Conservation (phyloP, 2,888 invertebrate species). For the Hemicrepidius hirtus region DNA sequence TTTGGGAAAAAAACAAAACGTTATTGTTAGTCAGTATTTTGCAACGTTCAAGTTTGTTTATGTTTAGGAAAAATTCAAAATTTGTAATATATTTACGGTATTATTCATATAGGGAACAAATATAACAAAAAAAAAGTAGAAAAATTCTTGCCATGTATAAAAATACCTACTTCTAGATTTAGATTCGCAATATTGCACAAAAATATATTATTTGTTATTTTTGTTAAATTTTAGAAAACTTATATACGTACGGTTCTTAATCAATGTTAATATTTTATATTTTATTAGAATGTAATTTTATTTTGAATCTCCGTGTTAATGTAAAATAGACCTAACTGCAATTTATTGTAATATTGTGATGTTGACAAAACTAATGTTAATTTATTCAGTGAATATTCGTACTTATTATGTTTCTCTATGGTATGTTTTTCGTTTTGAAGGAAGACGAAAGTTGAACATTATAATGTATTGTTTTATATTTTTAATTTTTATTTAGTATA, state of each 20-base stretch:
- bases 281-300: slow-evolving; percentile 48
- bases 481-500: slow-evolving; percentile 14
- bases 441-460: slow-evolving; percentile 17
- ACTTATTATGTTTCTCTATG: slow-evolving; percentile 25
- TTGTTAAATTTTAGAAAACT: slow-evolving; percentile 56
- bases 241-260: slow-evolving; percentile 50
- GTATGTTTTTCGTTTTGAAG: slow-evolving; percentile 32
- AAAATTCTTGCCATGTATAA: slow-evolving; percentile 57
- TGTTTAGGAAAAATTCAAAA: slow-evolving; percentile 39
- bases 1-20: too few species aligned
- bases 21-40: slow-evolving; percentile 67
- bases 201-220: slow-evolving; percentile 65
- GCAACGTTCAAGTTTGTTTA: slow-evolving; percentile 53
- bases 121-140: slow-evolving; percentile 54
- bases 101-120: slow-evolving; percentile 58
- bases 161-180: slow-evolving; percentile 54
- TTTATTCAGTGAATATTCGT: slow-evolving; percentile 38
- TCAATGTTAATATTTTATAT: slow-evolving; percentile 57
- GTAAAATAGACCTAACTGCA: background rate
- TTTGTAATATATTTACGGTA: slow-evolving; percentile 50
- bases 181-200: slow-evolving; percentile 67
- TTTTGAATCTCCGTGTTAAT: slow-evolving; percentile 31
- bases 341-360: background rate
- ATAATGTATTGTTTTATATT: slow-evolving; percentile 17
- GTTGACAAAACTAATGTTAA: background rate